These are phyloP conservation scores for Timema podura DNA, from an alignment of 2,888 invertebrate genomes.

Conservation along the genomic window DNA sequence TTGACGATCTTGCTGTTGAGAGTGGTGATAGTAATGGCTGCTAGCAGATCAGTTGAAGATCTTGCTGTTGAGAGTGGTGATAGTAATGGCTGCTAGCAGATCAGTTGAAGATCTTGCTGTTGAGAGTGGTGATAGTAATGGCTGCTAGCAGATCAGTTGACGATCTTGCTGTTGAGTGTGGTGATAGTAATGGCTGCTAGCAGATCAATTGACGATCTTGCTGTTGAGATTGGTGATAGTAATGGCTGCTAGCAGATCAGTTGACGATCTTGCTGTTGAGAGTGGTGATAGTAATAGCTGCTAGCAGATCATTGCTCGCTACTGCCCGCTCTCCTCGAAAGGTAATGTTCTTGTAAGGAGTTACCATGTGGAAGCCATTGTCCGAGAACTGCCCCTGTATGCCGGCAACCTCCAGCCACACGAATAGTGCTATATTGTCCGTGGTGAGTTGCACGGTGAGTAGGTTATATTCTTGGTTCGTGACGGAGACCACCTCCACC, in stretches of 20 bases:
- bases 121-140: too few species aligned
- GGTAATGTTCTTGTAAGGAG: too few species aligned
- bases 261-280: not conserved
- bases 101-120: too few species aligned
- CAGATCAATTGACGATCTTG: not conserved
- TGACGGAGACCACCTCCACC: not conserved
- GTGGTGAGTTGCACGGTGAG: conserved; percentile 45
- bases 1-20: too few species aligned
- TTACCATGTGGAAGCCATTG: conserved; percentile 60
- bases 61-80: too few species aligned
- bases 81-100: too few species aligned
- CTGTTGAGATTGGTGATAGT: too few species aligned
- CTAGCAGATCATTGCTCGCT: too few species aligned
- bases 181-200: not conserved
- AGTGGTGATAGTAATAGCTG: too few species aligned
- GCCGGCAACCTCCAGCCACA: conserved; percentile 61
- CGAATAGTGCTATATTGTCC: conserved; percentile 59
- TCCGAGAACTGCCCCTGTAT: conserved; percentile 64
- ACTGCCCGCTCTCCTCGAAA: too few species aligned
- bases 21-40: too few species aligned
- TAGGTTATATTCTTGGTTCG: not conserved
- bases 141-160: not conserved
- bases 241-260: not conserved
- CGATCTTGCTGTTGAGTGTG: conserved; percentile 6
- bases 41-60: too few species aligned